These are phyloP conservation scores for Cataglyphis cursor DNA, from an alignment of 2,888 invertebrate genomes.

Conservation along the genomic window DNA sequence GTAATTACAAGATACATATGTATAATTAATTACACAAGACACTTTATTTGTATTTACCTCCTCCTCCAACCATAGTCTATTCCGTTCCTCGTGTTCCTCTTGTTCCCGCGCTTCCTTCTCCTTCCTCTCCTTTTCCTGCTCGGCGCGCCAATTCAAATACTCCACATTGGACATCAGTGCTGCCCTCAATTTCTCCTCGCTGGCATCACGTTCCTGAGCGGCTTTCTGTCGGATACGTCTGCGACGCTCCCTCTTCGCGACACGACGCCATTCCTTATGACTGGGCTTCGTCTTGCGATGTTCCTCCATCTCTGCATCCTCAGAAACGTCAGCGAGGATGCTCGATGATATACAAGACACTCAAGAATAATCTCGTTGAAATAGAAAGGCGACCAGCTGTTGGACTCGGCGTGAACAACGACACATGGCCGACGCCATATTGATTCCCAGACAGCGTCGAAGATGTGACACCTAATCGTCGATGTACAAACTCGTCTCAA, in stretches of 20 bases:
- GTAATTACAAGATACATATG: not conserved
- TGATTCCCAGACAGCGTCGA: constrained; percentile 24
- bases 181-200: constrained; percentile 88
- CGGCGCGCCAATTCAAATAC: constrained; percentile 88
- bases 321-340: not conserved
- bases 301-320: constrained; percentile 65
- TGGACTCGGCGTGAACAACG: constrained; percentile 35
- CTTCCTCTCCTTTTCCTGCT: constrained; percentile 88
- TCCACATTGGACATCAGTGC: constrained; percentile 79
- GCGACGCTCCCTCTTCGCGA: constrained; percentile 91
- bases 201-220: constrained; percentile 89
- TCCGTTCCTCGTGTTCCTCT: constrained; percentile 88
- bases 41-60: constrained; percentile 86
- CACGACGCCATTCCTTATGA: constrained; percentile 90
- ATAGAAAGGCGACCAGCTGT: constrained; percentile 14
- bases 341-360: not conserved
- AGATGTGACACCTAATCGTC: constrained; percentile 1
- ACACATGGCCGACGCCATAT: constrained; percentile 71
- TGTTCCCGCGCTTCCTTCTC: constrained; percentile 88
- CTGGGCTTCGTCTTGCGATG: constrained; percentile 38
- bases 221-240: constrained; percentile 89
- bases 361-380: constrained; percentile 20
- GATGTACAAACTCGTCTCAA: constrained; percentile 9
- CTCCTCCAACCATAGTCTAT: constrained; percentile 90
- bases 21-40: not conserved